Conservation (phyloP, 2,797 vertebrate species). For the Nyctibius grandis region DNA sequence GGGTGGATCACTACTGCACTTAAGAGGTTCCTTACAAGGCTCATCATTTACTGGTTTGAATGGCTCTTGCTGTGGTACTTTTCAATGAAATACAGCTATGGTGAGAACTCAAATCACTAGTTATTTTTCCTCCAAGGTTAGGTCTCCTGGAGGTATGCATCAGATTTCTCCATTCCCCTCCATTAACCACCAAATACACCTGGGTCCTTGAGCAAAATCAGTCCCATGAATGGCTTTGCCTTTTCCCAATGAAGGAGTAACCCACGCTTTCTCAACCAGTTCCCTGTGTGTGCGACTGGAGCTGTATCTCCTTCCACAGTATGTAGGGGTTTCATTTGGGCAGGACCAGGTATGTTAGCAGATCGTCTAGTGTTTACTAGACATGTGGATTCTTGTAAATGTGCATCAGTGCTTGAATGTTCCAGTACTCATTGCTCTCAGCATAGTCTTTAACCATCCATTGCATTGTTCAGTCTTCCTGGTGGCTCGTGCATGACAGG, state of each 20-base stretch:
- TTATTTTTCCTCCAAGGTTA: not conserved
- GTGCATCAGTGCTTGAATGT: not conserved
- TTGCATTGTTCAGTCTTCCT: not conserved
- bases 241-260: not conserved
- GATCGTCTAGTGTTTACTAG: not conserved
- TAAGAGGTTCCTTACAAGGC: not conserved
- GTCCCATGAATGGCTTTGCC: not conserved
- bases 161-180: not conserved
- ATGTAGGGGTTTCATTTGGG: rapidly evolving
- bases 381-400: not conserved
- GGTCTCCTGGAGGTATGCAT: not conserved
- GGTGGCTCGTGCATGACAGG: not conserved
- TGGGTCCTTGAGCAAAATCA: too few species aligned
- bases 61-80: not conserved
- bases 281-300: not conserved
- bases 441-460: not conserved
- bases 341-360: not conserved
- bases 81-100: not conserved
- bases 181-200: not conserved
- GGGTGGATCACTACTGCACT: not conserved
- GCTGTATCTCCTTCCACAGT: not conserved
- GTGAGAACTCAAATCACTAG: not conserved
- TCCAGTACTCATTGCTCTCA: not conserved
- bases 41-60: not conserved
- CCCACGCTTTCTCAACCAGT: not conserved